Evolutionary conservation across 2,888 invertebrate species (phyloP).

Genomic region (Eurytoma californica): DNA sequence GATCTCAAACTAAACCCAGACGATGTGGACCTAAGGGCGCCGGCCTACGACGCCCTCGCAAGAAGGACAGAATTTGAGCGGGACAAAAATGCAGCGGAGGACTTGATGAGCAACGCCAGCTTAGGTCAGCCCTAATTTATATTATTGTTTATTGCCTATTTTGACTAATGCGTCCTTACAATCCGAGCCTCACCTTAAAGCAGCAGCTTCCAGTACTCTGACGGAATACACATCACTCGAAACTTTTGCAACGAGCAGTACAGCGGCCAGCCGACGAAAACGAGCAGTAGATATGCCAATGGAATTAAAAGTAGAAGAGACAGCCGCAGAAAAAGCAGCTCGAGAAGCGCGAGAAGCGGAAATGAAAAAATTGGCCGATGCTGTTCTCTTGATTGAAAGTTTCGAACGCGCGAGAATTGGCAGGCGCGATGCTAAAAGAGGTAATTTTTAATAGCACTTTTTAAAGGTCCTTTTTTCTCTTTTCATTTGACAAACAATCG

Average conservation of each 20-base stretch:
- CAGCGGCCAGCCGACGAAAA: background rate
- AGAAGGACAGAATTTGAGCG: constrained; percentile 66
- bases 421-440: constrained; percentile 50
- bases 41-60: constrained; percentile 80
- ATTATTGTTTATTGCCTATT: background rate
- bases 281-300: background rate
- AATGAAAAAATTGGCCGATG: constrained; percentile 45
- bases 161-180: too few relatives aligned
- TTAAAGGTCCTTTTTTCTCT: too few relatives aligned
- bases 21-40: constrained; percentile 80
- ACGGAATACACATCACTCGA: background rate
- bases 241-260: background rate
- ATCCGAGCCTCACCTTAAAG: too few relatives aligned
- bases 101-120: constrained; percentile 52
- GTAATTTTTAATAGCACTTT: background rate
- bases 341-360: constrained; percentile 42
- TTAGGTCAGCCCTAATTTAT: background rate
- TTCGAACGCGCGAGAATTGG: constrained; percentile 66
- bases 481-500: too few relatives aligned
- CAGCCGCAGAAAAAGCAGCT: constrained; percentile 29
- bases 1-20: constrained; percentile 83
- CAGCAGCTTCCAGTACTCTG: too few relatives aligned
- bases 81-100: constrained; percentile 65
- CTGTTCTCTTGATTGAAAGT: constrained; percentile 64
- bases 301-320: too few relatives aligned